Evolutionary conservation across 2,888 invertebrate genomes (phyloP).

Genomic region (Tenthredo mesomela): DNA sequence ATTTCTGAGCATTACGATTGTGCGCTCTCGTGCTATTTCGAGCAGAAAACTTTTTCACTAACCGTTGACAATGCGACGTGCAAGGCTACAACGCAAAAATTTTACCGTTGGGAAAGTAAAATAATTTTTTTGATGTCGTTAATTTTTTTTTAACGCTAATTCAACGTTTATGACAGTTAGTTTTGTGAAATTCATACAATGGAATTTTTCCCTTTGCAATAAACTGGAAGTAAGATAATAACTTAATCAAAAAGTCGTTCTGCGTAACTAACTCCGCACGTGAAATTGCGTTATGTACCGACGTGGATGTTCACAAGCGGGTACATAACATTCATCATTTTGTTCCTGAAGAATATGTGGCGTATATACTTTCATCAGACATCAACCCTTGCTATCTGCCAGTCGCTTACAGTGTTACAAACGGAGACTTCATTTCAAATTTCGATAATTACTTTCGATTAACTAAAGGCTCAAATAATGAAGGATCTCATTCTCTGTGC

Average conservation of each 20-base stretch:
- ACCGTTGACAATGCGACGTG: neutral
- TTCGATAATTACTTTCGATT: neutral
- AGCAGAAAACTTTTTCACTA: conserved; percentile 36
- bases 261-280: conserved; percentile 10
- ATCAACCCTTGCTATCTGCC: neutral
- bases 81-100: neutral
- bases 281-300: neutral
- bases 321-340: neutral
- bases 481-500: neutral
- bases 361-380: neutral
- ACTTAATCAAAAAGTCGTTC: conserved; percentile 13
- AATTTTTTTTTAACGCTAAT: neutral
- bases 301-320: neutral
- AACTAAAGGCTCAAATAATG: neutral
- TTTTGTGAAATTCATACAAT: neutral
- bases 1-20: conserved; percentile 1
- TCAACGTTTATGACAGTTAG: neutral
- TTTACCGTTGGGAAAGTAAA: neutral
- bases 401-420: neutral
- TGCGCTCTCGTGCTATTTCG: conserved; percentile 22
- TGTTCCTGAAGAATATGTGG: neutral
- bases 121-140: neutral
- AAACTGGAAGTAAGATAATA: conserved; percentile 24
- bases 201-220: neutral
- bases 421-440: neutral